phyloP scores from a whole-genome alignment of 2,113 vertebrate species.

The Nansenia antarctica region DNA sequence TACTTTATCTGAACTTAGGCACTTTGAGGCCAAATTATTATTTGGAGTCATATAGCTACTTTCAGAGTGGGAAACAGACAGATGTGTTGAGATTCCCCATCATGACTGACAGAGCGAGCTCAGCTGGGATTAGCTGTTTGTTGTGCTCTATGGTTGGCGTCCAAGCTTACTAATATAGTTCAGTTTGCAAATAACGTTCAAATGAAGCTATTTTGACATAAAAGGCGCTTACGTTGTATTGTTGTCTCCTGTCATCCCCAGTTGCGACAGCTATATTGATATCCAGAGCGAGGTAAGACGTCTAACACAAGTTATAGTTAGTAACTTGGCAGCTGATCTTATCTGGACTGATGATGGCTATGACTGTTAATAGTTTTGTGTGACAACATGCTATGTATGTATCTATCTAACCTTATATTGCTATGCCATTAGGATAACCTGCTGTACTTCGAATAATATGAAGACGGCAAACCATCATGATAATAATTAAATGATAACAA shows the following conservation, averaged over 20 bases:
- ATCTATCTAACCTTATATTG: not conserved
- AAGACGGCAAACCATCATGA: not conserved
- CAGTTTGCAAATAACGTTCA: not conserved
- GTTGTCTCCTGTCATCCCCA: constrained; percentile 18
- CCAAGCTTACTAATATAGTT: not conserved
- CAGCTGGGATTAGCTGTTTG: too few relatives aligned
- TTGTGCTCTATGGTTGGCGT: not conserved
- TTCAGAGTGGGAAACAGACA: too few relatives aligned
- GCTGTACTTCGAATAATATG: too few relatives aligned
- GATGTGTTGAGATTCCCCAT: too few relatives aligned
- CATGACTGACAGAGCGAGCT: too few relatives aligned
- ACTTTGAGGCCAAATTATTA: too few relatives aligned
- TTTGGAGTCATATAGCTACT: too few relatives aligned
- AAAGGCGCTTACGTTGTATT: not conserved
- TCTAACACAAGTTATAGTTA: not conserved
- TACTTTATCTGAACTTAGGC: too few relatives aligned
- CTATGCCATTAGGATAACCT: not conserved
- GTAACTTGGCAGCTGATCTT: not conserved
- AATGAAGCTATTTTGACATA: not conserved
- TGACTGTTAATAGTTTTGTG: not conserved
- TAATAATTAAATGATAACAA: not conserved
- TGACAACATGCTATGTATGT: not conserved
- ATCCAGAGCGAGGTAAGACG: constrained; percentile 41
- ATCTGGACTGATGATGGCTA: not conserved
- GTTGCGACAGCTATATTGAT: constrained; percentile 27